Conservation (phyloP, 2,797 vertebrate genomes). For the Cuculus canorus region DNA sequence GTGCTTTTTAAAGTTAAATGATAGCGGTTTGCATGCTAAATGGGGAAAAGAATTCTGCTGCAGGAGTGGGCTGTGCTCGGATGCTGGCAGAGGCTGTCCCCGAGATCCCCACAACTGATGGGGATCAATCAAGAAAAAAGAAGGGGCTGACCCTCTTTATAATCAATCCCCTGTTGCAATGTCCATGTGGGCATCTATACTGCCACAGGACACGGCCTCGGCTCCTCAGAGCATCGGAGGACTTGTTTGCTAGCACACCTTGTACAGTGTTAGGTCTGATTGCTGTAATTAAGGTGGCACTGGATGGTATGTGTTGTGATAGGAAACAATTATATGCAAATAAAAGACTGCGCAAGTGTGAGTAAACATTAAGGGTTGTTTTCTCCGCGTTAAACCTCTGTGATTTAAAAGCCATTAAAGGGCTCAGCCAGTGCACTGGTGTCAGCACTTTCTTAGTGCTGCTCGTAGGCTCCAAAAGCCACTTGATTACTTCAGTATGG, state of each 20-base stretch:
- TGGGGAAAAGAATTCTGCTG: not conserved
- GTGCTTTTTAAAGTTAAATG: not conserved
- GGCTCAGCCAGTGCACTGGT: not conserved
- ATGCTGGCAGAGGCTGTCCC: not conserved
- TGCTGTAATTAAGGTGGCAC: slow-evolving; percentile 25
- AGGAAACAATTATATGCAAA: slow-evolving; percentile 56
- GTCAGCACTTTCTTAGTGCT: not conserved
- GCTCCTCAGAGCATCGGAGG: not conserved
- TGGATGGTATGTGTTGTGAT: slow-evolving; percentile 10
- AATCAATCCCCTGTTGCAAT: not conserved
- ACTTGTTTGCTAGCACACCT: not conserved
- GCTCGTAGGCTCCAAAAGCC: not conserved
- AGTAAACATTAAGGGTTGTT: slow-evolving; percentile 33
- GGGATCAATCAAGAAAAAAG: not conserved
- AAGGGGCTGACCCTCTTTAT: not conserved
- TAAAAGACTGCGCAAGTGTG: slow-evolving; percentile 38
- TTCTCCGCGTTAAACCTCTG: not conserved
- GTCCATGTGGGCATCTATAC: not conserved
- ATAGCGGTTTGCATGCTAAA: accelerated
- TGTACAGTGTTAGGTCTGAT: not conserved
- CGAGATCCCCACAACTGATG: accelerated
- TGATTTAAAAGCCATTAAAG: slow-evolving; percentile 51
- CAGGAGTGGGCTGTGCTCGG: not conserved
- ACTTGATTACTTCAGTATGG: not conserved
- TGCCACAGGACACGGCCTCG: not conserved